Evolutionary conservation across 2,113 vertebrate genomes (phyloP).

Genomic region (Prunella himalayana): DNA sequence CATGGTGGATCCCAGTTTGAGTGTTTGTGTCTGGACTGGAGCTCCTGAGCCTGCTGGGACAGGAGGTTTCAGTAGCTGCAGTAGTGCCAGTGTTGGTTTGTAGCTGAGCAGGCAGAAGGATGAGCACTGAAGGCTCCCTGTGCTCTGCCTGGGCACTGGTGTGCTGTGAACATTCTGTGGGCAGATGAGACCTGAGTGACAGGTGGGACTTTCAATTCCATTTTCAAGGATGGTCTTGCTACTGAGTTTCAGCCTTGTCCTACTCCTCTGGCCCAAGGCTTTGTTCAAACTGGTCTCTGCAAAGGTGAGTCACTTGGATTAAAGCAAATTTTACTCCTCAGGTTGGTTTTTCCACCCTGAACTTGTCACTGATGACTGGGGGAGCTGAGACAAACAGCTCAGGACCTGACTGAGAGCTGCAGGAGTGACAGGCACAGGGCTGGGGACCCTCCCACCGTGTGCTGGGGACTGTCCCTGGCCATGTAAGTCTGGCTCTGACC

Average conservation of each 20-base stretch:
- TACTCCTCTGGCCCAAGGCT: not conserved
- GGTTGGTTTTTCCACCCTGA: not conserved
- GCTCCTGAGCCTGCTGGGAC: not conserved
- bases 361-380: not conserved
- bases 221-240: not conserved
- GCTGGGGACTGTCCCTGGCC: not conserved
- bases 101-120: not conserved
- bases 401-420: not conserved
- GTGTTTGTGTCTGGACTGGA: not conserved
- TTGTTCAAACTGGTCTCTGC: not conserved
- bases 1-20: not conserved
- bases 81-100: fast-evolving
- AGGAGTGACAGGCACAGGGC: not conserved
- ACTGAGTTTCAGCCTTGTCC: not conserved
- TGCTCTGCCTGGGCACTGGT: not conserved
- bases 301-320: not conserved
- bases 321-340: not conserved
- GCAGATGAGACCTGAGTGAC: not conserved
- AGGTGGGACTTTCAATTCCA: not conserved
- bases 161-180: not conserved
- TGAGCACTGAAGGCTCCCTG: fast-evolving
- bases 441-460: not conserved
- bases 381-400: not conserved
- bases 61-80: not conserved
- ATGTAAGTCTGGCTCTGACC: slow-evolving; percentile 9